phyloP scores from a whole-genome alignment of 2,888 invertebrate species.

The Aphodius granarius region DNA sequence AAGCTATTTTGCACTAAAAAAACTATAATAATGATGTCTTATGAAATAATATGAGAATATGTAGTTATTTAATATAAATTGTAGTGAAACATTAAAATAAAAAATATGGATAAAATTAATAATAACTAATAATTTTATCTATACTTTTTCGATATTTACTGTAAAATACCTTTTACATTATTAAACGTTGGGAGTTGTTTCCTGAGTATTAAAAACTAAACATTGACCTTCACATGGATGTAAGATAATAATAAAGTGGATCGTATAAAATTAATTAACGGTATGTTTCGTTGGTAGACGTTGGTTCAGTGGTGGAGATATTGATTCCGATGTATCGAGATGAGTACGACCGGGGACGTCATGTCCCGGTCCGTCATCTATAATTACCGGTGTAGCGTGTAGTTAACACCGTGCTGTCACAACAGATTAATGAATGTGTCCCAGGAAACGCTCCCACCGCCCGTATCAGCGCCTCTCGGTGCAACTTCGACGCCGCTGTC shows the following conservation, averaged over 20 bases:
- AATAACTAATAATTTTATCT: too few relatives aligned
- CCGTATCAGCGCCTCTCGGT: slow-evolving; percentile 33
- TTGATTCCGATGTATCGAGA: slow-evolving; percentile 21
- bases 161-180: too few relatives aligned
- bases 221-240: background rate
- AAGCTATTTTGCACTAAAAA: background rate
- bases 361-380: slow-evolving; percentile 51
- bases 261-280: slow-evolving; percentile 10
- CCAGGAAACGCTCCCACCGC: slow-evolving; percentile 42
- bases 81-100: too few relatives aligned
- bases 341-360: slow-evolving; percentile 35
- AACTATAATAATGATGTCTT: too few relatives aligned
- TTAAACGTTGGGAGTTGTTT: too few relatives aligned
- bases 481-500: slow-evolving; percentile 20
- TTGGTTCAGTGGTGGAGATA: background rate
- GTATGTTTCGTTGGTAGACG: slow-evolving; percentile 15
- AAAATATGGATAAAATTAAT: too few relatives aligned
- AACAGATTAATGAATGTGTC: slow-evolving; percentile 57
- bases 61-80: too few relatives aligned
- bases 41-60: too few relatives aligned
- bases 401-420: slow-evolving; percentile 56
- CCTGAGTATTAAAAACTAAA: background rate
- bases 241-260: background rate
- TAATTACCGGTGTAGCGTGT: slow-evolving; percentile 56
- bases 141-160: too few relatives aligned